Evolutionary conservation across 2,888 invertebrate species (phyloP), one percentile per base, ranked within the genome.

Genomic region (Spisula subtruncata): DNA sequence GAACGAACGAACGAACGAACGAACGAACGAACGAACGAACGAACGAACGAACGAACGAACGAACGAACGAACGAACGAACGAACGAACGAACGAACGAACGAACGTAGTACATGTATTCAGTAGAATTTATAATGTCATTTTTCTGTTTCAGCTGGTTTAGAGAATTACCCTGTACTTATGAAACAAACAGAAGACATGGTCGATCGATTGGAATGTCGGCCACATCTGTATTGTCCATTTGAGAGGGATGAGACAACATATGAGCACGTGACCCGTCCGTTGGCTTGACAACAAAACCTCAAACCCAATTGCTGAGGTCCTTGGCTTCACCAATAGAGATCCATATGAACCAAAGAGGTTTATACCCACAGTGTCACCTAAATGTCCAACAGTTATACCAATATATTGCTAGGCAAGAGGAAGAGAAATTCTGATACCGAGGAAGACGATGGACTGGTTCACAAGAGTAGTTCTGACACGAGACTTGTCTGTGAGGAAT

Each of bases 171-270:
- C 66, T 18, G 10, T 16, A 1, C 0, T 83, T 14, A 35, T 66
- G n/a, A 35, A 14, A 0, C 35, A 66, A 20, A 83, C 83, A 46
- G 66, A 60, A 46, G 66, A 35, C 0, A 29, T 83, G 83, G 66
- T 83, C n/a, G 66, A 18, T n/a, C 66, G 66, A 8, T 66, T 83
- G 0, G 66, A 83, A 46, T 41, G 46, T 25, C 25, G 41, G 25
- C 83, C 83, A 41, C 83, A 83, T 66, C 35, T 83, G 14, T 83
- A 83, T 56, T 66, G 83, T 41, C 83, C 83, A 10, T 83, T 41
- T n/a, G 83, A 66, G 41, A 48, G 83, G 1, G 66, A 41, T 41
- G 83, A 83, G 35, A 41, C 66, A 10, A 83, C 83, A 12, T 18
- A 60, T 1, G 20, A 56, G 2, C 83, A 83, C 35, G 83, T 83